These are phyloP conservation scores for Gymnocheta viridis DNA, from an alignment of 2,888 invertebrate species.

Conservation along the genomic window DNA sequence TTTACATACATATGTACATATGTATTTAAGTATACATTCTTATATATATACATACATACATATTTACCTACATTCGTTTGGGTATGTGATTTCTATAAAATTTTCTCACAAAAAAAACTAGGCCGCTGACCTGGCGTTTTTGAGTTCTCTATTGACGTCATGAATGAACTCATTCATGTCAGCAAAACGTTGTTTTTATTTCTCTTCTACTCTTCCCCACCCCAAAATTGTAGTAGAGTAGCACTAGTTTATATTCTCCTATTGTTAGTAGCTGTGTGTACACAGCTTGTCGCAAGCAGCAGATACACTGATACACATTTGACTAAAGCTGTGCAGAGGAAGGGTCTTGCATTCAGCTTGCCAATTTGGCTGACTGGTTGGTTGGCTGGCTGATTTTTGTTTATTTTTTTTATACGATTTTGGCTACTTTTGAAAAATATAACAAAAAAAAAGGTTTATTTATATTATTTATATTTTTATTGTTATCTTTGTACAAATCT, in stretches of 20 bases:
- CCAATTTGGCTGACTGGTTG: conserved; percentile 34
- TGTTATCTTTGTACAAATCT: conserved; percentile 13
- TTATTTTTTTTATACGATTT: conserved; percentile 15
- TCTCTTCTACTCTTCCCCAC: background rate
- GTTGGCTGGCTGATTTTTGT: conserved; percentile 13
- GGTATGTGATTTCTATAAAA: background rate
- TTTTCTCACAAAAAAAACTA: conserved; percentile 48
- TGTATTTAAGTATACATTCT: background rate
- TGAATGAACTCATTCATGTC: conserved; percentile 80
- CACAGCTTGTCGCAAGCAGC: background rate
- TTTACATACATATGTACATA: background rate
- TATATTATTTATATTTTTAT: background rate
- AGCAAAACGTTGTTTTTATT: conserved; percentile 44
- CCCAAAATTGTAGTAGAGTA: background rate
- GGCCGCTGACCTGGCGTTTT: conserved; percentile 70
- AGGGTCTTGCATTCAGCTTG: conserved; percentile 21
- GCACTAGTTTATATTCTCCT: conserved; percentile 27
- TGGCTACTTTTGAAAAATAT: conserved; percentile 15
- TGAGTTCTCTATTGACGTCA: conserved; percentile 69
- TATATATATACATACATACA: background rate
- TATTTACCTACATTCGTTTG: background rate
- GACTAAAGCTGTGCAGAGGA: background rate
- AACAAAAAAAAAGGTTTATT: background rate
- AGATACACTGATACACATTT: conserved; percentile 3
- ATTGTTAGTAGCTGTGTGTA: conserved; percentile 3